Conservation (phyloP, 2,888 invertebrate species). For the Maniola hyperantus region DNA sequence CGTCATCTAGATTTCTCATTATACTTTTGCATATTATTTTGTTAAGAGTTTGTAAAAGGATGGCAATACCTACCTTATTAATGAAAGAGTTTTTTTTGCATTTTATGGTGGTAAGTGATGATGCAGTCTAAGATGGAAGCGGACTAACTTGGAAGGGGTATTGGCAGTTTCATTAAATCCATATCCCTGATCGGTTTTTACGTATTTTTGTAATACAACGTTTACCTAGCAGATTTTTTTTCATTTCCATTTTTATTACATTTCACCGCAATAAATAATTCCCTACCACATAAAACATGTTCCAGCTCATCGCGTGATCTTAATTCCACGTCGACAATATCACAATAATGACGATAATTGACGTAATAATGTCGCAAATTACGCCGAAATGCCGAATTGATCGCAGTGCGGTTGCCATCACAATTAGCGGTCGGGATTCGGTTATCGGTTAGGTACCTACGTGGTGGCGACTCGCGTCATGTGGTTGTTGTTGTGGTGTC, state of each 20-base stretch:
- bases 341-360: slow-evolving; percentile 30
- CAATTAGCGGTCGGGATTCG: slow-evolving; percentile 65
- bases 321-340: slow-evolving; percentile 34
- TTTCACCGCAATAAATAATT: slow-evolving; percentile 16
- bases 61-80: too few species aligned
- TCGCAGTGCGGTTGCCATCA: slow-evolving; percentile 47
- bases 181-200: too few species aligned
- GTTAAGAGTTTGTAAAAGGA: too few species aligned
- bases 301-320: slow-evolving; percentile 33
- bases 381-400: slow-evolving; percentile 30
- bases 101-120: too few species aligned
- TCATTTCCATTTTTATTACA: neutral
- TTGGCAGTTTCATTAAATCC: too few species aligned
- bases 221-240: too few species aligned
- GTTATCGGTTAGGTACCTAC: slow-evolving; percentile 54
- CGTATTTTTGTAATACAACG: too few species aligned
- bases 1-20: too few species aligned
- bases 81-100: too few species aligned
- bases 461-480: slow-evolving; percentile 48
- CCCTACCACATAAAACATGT: slow-evolving; percentile 17
- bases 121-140: too few species aligned
- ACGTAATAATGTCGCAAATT: slow-evolving; percentile 38
- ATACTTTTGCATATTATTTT: too few species aligned
- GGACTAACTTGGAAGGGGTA: too few species aligned
- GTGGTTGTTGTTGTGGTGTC: slow-evolving; percentile 41